These are phyloP conservation scores for Sinodicranocentrus sp. DNA, from an alignment of 2,888 invertebrate species.

Conservation along the genomic window DNA sequence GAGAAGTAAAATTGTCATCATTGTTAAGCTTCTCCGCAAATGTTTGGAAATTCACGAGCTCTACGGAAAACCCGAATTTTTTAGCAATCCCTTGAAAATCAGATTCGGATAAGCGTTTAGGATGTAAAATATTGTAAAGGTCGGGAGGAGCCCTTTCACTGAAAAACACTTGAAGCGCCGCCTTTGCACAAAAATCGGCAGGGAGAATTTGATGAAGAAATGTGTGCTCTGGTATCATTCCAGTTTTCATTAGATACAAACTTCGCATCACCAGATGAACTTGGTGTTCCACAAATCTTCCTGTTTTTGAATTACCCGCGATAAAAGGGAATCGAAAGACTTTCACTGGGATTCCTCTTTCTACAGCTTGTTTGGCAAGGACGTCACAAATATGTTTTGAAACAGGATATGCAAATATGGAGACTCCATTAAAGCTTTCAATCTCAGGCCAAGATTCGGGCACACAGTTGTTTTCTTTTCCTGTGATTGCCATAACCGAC, in stretches of 20 bases:
- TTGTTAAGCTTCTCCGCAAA: not conserved
- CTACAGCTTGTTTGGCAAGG: slow-evolving; percentile 6
- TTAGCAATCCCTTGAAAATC: not conserved
- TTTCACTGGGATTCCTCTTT: slow-evolving; percentile 22
- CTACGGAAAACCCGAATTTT: not conserved
- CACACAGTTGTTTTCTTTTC: not conserved
- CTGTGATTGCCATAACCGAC: not conserved
- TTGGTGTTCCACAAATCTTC: not conserved
- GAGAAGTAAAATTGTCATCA: too few species aligned
- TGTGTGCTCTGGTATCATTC: slow-evolving; percentile 6
- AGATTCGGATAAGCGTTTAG: not conserved
- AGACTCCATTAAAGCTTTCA: slow-evolving; percentile 12
- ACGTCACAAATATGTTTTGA: not conserved
- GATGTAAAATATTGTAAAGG: slow-evolving; percentile 38
- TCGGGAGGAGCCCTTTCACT: slow-evolving; percentile 16
- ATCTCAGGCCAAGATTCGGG: not conserved
- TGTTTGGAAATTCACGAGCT: not conserved
- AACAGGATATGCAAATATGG: not conserved
- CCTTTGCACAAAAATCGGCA: slow-evolving; percentile 28
- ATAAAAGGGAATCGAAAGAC: slow-evolving; percentile 30
- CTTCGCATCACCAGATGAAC: slow-evolving; percentile 23
- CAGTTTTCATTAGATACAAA: slow-evolving; percentile 35
- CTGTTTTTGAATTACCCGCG: slow-evolving; percentile 29
- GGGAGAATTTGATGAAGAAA: not conserved
- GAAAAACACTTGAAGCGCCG: slow-evolving; percentile 30